Evolutionary conservation across 2,797 vertebrate genomes (phyloP).

Genomic region (Orientallactaga sibirica): DNA sequence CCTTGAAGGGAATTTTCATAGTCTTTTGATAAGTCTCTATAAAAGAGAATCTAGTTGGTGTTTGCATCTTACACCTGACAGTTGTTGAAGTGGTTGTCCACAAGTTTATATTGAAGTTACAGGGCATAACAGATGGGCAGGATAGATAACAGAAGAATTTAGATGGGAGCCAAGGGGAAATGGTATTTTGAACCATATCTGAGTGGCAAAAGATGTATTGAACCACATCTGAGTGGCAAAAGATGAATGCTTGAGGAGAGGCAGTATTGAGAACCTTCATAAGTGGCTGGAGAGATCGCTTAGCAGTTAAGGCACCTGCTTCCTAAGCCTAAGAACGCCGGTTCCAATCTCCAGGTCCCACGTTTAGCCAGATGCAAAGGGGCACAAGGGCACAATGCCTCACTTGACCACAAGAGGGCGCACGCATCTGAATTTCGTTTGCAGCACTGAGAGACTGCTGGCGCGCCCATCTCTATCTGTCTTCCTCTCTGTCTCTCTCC

Average conservation of each 20-base stretch:
- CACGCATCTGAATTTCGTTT: no score
- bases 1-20: neutral
- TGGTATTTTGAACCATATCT: slow-evolving; percentile 29
- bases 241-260: neutral
- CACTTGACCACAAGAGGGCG: no score
- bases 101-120: slow-evolving; percentile 27
- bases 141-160: neutral
- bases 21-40: neutral
- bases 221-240: neutral
- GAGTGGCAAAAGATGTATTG: neutral
- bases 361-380: no score
- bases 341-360: no score
- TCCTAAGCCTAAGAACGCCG: no score
- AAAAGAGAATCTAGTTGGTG: slow-evolving; percentile 37
- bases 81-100: neutral
- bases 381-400: no score
- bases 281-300: no score
- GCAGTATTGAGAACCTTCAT: neutral
- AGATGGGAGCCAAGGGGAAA: neutral
- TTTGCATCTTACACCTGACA: slow-evolving; percentile 41
- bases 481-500: no score
- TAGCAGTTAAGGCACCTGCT: no score
- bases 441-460: no score
- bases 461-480: no score
- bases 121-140: neutral